Base-by-base conservation (phyloP, 2,888 invertebrate species). In the Desoria tigrina region DNA sequence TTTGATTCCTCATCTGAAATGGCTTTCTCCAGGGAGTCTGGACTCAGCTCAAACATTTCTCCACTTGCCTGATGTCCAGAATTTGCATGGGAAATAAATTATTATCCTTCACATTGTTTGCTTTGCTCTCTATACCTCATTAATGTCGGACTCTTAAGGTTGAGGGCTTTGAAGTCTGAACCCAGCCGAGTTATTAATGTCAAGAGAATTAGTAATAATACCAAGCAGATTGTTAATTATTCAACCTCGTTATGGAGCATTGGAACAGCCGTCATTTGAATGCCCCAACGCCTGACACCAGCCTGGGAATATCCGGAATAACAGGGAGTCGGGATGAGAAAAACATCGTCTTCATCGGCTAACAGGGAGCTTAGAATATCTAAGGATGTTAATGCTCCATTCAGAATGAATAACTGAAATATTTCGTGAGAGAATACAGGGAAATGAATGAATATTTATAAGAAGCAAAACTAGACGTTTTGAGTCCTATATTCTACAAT, bases 251-350 rank as follows among this genome's bases (percentile, higher is more conserved):
- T 26, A 24, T 37, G 50, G 1, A n/a, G 14, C 50, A 69, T 28
- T 24, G 69, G 65, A 42, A 69, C 57, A 7, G 56, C 42, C 14
- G 60, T 39, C 16, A 69, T 56, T 51, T 61, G 42, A 3, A 63
- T 27, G 26, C 66, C 65, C 65, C 69, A 69, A 9, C 69, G 59
- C 23, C 61, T 63, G 21, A 27, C 50, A 39, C 65, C 65, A 56
- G 68, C 63, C 16, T 65, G 63, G 18, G 63, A 65, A 58, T 69
- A 69, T 7, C 57, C 39, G 28, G 27, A 42, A 32, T 69, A 69
- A 6, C 50, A 59, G 23, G 69, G 69, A 56, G 50, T 42, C 4
- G 63, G 65, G 32, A 57, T 60, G 14, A 69, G 24, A 24, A 67
- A 63, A 6, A 49, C 58, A 42, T 68, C 65, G 1, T 54, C 65